Evolutionary conservation across 92 coral and sea anemone genomes (phyloP).

Genomic region (Micromussa lordhowensis): DNA sequence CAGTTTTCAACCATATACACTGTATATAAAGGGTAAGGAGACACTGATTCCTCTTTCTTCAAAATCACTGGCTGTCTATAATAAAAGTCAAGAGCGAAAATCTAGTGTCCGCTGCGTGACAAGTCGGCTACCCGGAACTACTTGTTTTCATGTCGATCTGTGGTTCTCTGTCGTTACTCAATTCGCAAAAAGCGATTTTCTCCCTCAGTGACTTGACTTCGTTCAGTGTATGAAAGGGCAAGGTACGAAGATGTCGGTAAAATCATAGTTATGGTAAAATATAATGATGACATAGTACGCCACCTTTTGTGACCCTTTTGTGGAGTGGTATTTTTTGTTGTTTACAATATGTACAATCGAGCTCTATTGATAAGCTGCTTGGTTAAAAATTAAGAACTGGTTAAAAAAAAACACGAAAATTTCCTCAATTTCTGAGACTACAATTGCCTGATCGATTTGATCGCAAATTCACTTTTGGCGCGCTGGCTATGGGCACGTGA

Average conservation of each 20-base stretch:
- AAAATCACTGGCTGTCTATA: background rate
- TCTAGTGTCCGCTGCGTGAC: background rate
- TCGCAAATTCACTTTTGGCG: constrained; percentile 84
- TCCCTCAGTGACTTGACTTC: background rate
- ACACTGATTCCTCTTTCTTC: background rate
- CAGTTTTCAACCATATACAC: background rate
- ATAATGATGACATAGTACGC: background rate
- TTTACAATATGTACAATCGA: background rate
- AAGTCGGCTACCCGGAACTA: background rate
- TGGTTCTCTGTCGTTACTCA: background rate
- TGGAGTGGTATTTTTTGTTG: background rate
- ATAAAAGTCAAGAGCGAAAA: background rate
- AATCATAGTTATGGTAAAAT: too few relatives aligned
- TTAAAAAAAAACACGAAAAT: background rate
- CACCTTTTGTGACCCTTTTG: background rate
- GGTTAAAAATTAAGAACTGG: background rate
- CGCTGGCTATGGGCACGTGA: constrained; percentile 83
- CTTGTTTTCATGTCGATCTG: background rate
- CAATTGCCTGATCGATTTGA: too few relatives aligned
- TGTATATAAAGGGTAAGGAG: background rate
- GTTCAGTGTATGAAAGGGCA: background rate
- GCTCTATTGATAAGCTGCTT: background rate
- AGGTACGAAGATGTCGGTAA: background rate
- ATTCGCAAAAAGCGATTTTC: background rate
- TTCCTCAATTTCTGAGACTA: background rate